phyloP scores from a whole-genome alignment of 2,888 invertebrate species.

The Lasioglossum calceatum region DNA sequence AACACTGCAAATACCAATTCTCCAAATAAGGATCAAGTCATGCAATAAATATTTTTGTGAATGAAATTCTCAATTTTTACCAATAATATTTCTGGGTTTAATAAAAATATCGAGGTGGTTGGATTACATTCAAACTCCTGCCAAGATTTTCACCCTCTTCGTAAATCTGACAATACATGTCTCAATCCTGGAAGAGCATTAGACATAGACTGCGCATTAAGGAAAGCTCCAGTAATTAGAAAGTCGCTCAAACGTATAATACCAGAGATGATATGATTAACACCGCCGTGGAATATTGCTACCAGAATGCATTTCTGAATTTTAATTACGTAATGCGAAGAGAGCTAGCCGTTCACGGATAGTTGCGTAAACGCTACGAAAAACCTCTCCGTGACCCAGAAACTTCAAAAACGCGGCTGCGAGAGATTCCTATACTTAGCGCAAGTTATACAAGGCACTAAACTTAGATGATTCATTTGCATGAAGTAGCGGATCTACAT shows the following conservation, averaged over 20 bases:
- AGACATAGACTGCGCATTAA: background rate
- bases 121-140: too few species aligned
- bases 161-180: too few species aligned
- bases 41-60: background rate
- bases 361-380: constrained; percentile 28
- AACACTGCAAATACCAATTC: background rate
- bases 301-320: background rate
- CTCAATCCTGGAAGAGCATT: too few species aligned
- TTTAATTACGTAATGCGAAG: background rate
- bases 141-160: too few species aligned
- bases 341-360: constrained; percentile 8
- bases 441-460: constrained; percentile 31
- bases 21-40: background rate
- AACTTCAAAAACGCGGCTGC: constrained; percentile 40
- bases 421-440: constrained; percentile 37
- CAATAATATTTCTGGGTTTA: too few species aligned
- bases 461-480: constrained; percentile 47
- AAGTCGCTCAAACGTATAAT: background rate
- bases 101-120: too few species aligned
- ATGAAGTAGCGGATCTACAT: constrained; percentile 22
- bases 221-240: background rate
- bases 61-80: too few species aligned
- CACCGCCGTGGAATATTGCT: background rate
- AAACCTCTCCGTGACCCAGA: constrained; percentile 22
- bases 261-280: background rate